Conservation (phyloP, 2,888 invertebrate species). For the Deilephila porcellus region DNA sequence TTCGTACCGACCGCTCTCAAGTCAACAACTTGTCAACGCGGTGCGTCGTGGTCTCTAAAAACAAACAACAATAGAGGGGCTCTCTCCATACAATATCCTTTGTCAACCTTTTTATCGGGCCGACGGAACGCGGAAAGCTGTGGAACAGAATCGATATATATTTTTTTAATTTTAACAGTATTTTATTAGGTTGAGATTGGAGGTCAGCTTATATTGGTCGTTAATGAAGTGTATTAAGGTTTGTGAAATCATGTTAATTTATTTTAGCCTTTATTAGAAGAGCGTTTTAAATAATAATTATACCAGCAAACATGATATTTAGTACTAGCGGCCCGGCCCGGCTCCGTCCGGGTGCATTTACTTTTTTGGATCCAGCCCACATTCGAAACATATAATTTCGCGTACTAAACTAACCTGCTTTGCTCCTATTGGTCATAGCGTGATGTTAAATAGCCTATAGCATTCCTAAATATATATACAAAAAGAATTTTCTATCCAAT, state of each 20-base stretch:
- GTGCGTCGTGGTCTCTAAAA: conserved; percentile 73
- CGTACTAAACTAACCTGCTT: too few species aligned
- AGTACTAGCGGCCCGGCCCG: too few species aligned
- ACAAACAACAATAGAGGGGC: conserved; percentile 78
- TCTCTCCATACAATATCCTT: conserved; percentile 83
- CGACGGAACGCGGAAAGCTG: conserved; percentile 51
- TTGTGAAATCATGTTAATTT: background rate
- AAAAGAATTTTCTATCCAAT: too few species aligned
- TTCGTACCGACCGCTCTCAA: conserved; percentile 47
- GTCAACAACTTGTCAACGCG: conserved; percentile 80
- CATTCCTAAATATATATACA: too few species aligned
- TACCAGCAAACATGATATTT: background rate
- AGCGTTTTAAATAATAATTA: background rate
- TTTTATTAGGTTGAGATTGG: background rate
- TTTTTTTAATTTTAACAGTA: background rate
- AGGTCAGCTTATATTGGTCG: background rate
- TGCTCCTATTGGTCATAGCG: too few species aligned
- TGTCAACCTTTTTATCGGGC: conserved; percentile 81
- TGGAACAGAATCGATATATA: conserved; percentile 43
- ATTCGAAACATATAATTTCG: too few species aligned
- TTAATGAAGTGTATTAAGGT: background rate
- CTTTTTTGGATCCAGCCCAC: too few species aligned
- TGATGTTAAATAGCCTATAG: too few species aligned
- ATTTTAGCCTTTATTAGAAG: background rate
- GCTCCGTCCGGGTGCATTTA: too few species aligned